A percentile compares a stretch with the other conserved stretches of the same genome.
phyloP scores from a whole-genome alignment of 2,888 invertebrate genomes.

The Lypha dubia region DNA sequence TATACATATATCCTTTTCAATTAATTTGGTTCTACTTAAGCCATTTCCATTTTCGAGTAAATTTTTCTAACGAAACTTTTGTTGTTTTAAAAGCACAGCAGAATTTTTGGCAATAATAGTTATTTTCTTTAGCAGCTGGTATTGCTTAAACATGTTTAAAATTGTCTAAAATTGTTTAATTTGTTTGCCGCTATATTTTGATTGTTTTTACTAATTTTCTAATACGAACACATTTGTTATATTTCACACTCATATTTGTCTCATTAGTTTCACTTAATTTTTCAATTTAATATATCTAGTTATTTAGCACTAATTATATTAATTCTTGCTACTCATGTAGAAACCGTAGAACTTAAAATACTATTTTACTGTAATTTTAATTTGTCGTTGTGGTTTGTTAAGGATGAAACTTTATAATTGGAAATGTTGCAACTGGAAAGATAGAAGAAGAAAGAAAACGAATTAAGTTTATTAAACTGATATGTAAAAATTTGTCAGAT shows the following conservation, averaged over 20 bases:
- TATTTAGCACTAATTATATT: not conserved
- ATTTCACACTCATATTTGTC: conserved; percentile 26
- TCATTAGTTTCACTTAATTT: not conserved
- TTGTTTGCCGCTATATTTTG: conserved; percentile 2
- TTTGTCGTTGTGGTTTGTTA: conserved; percentile 40
- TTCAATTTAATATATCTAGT: not conserved
- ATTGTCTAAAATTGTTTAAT: not conserved
- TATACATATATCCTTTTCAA: not conserved
- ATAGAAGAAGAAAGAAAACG: conserved; percentile 2
- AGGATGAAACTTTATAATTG: not conserved
- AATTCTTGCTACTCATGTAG: conserved; percentile 18
- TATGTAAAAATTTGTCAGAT: no score
- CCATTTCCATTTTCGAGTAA: not conserved
- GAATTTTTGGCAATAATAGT: not conserved
- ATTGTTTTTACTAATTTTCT: conserved; percentile 26
- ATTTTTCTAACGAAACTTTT: not conserved
- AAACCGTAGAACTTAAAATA: conserved; percentile 43
- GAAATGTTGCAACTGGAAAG: conserved; percentile 35
- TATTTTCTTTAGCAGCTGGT: not conserved
- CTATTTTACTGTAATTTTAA: conserved; percentile 32
- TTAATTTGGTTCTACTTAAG: not conserved
- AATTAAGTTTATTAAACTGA: not conserved
- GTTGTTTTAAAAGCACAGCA: not conserved
- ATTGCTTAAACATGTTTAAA: not conserved
- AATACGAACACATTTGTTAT: conserved; percentile 55